Conservation (phyloP, 2,113 vertebrate species). For the Acanthisitta chloris region DNA sequence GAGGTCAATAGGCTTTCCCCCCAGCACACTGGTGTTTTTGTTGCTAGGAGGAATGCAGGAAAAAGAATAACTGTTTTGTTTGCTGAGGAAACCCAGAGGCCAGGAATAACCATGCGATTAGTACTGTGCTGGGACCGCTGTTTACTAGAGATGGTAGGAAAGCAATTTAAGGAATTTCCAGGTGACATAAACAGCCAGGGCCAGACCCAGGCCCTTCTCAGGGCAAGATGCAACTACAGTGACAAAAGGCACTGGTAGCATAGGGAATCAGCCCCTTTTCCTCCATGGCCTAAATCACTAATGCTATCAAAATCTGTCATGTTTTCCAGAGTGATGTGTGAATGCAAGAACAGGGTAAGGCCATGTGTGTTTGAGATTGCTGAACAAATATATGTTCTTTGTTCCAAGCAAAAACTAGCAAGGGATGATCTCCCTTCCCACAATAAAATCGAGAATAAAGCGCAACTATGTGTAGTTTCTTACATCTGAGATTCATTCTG, state of each 20-base stretch:
- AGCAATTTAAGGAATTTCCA: conserved; percentile 27
- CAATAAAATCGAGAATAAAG: neutral
- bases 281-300: neutral
- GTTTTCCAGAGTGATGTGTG: neutral
- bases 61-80: conserved; percentile 5
- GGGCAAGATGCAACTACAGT: neutral
- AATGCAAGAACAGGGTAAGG: neutral
- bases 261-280: fast-evolving
- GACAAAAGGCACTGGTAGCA: neutral
- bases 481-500: neutral
- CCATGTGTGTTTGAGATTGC: neutral
- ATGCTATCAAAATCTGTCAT: neutral
- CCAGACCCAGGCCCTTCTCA: neutral
- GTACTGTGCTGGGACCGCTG: neutral
- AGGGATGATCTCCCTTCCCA: neutral
- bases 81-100: conserved; percentile 24
- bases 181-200: neutral
- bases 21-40: neutral
- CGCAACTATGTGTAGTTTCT: neutral
- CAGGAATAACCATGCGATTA: neutral
- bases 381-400: neutral
- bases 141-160: neutral
- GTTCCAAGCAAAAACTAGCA: neutral
- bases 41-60: neutral
- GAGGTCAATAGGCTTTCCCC: neutral